These are phyloP conservation scores for Solea solea DNA, from an alignment of 2,113 vertebrate genomes.

Conservation along the genomic window DNA sequence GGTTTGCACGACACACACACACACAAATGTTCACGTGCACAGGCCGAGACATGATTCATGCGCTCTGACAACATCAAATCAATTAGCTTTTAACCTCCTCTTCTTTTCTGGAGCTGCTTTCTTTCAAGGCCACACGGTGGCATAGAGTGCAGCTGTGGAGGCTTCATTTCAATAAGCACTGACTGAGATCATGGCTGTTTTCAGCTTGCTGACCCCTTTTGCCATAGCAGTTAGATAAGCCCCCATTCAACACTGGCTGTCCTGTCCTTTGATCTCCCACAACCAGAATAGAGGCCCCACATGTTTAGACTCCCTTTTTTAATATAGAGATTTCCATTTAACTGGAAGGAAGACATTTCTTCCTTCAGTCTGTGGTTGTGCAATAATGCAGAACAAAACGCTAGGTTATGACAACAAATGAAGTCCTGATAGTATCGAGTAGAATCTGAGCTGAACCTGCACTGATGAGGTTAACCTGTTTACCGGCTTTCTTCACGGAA, in stretches of 20 bases:
- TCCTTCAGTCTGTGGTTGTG: not conserved
- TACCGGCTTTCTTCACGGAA: conserved; percentile 44
- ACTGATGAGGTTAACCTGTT: conserved; percentile 41
- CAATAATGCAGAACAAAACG: conserved; percentile 1
- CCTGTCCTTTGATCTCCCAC: conserved; percentile 37
- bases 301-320: conserved; percentile 26
- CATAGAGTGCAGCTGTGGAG: not conserved
- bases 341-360: conserved; percentile 19
- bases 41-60: conserved; percentile 18
- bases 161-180: conserved; percentile 42
- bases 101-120: conserved; percentile 34
- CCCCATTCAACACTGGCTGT: conserved; percentile 10
- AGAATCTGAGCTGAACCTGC: conserved; percentile 26
- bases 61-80: conserved; percentile 57
- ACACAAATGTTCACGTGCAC: conserved; percentile 8
- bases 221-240: conserved; percentile 40
- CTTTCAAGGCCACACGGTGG: conserved; percentile 30
- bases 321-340: conserved; percentile 41
- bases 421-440: conserved; percentile 57
- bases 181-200: conserved; percentile 48
- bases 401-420: conserved; percentile 54
- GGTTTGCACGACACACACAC: not conserved
- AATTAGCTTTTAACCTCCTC: conserved; percentile 68
- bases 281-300: conserved; percentile 4
- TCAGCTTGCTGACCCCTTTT: conserved; percentile 27